These are phyloP conservation scores for Xiphorhynchus erythropygius DNA, from an alignment of 2,797 vertebrate genomes.

Conservation along the genomic window DNA sequence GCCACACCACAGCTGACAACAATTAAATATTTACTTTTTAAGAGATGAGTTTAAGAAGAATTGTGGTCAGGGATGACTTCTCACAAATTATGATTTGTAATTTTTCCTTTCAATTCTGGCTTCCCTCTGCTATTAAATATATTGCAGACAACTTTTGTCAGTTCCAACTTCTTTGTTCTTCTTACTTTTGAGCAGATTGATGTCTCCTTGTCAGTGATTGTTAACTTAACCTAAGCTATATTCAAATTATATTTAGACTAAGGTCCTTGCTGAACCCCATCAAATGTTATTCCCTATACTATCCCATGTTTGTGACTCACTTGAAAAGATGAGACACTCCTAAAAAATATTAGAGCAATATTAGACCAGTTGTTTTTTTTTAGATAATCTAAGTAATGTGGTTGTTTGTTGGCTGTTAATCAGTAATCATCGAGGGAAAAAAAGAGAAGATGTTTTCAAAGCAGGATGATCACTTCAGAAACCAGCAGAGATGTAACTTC, in stretches of 20 bases:
- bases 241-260: not conserved
- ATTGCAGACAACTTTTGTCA: not conserved
- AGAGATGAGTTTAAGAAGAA: not conserved
- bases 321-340: not conserved
- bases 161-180: not conserved
- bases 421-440: fast-evolving
- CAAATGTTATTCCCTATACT: not conserved
- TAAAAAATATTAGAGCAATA: not conserved
- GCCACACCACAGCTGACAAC: not conserved
- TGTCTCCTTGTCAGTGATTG: not conserved
- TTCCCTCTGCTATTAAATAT: not conserved
- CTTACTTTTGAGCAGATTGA: not conserved
- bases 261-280: not conserved
- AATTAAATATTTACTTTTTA: not conserved
- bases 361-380: not conserved
- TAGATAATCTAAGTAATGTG: not conserved
- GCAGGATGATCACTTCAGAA: not conserved
- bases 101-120: not conserved
- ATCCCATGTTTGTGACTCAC: not conserved
- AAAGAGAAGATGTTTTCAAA: not conserved
- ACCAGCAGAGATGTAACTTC: not conserved
- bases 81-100: not conserved
- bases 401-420: not conserved
- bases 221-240: not conserved
- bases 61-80: not conserved